These are phyloP conservation scores for Denticeps clupeoides DNA, from an alignment of 2,797 vertebrate genomes.

Conservation along the genomic window DNA sequence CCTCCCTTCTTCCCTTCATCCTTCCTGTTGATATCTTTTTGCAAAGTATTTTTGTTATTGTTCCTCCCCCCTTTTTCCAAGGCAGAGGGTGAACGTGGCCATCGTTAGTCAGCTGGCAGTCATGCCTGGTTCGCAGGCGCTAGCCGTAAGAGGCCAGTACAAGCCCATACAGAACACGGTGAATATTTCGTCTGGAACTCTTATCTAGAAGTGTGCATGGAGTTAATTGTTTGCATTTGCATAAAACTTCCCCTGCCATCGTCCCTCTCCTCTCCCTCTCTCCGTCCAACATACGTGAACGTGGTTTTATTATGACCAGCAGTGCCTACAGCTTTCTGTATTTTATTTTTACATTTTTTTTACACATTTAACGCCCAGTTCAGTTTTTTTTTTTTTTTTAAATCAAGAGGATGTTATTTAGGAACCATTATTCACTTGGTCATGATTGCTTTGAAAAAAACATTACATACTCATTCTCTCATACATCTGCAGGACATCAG, in stretches of 20 bases:
- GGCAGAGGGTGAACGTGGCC: conserved; percentile 68
- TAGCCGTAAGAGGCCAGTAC: conserved; percentile 69
- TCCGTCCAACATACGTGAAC: conserved; percentile 7
- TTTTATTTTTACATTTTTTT: no score
- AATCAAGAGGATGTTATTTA: no score
- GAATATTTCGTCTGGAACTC: conserved; percentile 63
- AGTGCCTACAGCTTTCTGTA: no score
- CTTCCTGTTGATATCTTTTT: not conserved
- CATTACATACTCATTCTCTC: no score
- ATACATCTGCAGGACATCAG: no score
- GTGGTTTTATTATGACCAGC: no score
- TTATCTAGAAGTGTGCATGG: conserved; percentile 71
- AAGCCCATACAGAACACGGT: conserved; percentile 71
- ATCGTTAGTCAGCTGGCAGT: conserved; percentile 69
- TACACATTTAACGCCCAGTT: no score
- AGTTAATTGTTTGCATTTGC: conserved; percentile 55
- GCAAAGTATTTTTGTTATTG: not conserved
- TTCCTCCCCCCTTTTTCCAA: conserved; percentile 52
- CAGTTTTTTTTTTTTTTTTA: no score
- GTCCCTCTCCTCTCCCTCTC: conserved; percentile 2
- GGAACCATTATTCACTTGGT: no score
- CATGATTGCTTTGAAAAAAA: no score
- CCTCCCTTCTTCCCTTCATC: conserved; percentile 7
- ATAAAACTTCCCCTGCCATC: conserved; percentile 41
- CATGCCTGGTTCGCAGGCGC: conserved; percentile 66